Conservation (phyloP, 1,140 invertebrate genomes). For the Tenebrio molitor region DNA sequence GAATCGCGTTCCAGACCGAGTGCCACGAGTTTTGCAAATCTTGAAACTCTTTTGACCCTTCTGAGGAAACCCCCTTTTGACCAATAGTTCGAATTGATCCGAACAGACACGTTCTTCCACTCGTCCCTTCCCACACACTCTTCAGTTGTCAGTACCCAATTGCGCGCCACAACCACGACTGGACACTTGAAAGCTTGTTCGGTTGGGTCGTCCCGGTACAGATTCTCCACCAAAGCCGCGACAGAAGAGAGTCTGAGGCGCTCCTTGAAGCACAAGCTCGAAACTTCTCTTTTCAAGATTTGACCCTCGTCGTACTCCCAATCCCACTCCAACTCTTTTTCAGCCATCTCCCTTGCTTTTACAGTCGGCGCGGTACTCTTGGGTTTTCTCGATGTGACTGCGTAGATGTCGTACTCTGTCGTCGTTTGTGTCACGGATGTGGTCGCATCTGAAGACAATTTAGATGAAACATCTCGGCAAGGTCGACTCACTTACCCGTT, state of each 20-base stretch:
- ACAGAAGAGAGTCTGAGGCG: background rate
- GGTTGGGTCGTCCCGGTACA: background rate
- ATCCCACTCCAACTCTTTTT: too few species aligned
- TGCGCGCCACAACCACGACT: background rate
- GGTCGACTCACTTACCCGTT: too few species aligned
- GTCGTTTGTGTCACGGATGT: too few species aligned
- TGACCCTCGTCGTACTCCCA: too few species aligned
- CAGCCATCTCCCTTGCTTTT: too few species aligned
- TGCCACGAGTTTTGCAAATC: background rate
- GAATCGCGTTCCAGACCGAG: too few species aligned
- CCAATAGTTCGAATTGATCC: constrained; percentile 16
- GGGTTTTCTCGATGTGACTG: too few species aligned
- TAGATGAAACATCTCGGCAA: too few species aligned
- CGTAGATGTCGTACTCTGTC: too few species aligned
- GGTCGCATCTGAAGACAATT: too few species aligned
- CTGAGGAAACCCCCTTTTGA: background rate
- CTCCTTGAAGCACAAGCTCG: background rate
- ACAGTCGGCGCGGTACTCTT: too few species aligned
- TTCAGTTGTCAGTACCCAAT: constrained; percentile 1
- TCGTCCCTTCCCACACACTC: background rate
- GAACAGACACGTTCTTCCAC: background rate
- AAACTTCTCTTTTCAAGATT: too few species aligned
- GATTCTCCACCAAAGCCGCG: constrained; percentile 19
- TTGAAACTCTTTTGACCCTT: background rate
- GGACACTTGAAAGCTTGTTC: constrained; percentile 10